A percentile compares a stretch with the other conserved stretches of the same genome.
phyloP scores from a whole-genome alignment of 2,797 vertebrate genomes.

The Nyctibius grandis region DNA sequence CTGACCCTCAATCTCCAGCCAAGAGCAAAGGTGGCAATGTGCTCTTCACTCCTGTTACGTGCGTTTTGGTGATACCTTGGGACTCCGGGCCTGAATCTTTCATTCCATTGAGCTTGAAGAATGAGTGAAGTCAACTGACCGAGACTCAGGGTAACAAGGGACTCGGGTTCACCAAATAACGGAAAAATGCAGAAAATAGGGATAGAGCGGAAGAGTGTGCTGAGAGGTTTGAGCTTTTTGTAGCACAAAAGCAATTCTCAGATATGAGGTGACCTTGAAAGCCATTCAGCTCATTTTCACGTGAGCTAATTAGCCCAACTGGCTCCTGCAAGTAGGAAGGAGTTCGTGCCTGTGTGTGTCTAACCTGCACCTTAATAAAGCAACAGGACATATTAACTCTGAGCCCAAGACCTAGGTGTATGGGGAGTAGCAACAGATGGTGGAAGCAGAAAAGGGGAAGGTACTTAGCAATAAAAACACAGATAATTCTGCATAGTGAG shows the following conservation, averaged over 20 bases:
- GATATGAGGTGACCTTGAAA: constrained; percentile 28
- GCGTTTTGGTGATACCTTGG: fast-evolving
- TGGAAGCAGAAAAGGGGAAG: background rate
- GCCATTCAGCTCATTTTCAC: constrained; percentile 5
- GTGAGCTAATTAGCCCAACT: background rate
- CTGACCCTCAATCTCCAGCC: background rate
- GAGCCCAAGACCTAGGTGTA: background rate
- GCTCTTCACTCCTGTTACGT: fast-evolving
- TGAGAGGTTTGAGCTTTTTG: background rate
- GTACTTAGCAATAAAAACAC: background rate
- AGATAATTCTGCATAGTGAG: background rate
- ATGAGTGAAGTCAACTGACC: background rate
- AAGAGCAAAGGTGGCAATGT: background rate
- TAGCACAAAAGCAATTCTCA: constrained; percentile 7
- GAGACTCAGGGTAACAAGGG: background rate
- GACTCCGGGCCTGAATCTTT: background rate
- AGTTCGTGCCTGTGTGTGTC: background rate
- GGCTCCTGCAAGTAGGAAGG: background rate
- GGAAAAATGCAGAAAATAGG: background rate
- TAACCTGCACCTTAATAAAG: background rate
- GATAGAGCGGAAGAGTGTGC: background rate
- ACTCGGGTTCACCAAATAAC: background rate
- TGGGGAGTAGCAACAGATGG: background rate
- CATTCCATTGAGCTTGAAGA: background rate
- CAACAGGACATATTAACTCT: background rate